These are phyloP conservation scores for Eupleurogrammus muticus DNA, from an alignment of 2,797 vertebrate genomes.

Conservation along the genomic window DNA sequence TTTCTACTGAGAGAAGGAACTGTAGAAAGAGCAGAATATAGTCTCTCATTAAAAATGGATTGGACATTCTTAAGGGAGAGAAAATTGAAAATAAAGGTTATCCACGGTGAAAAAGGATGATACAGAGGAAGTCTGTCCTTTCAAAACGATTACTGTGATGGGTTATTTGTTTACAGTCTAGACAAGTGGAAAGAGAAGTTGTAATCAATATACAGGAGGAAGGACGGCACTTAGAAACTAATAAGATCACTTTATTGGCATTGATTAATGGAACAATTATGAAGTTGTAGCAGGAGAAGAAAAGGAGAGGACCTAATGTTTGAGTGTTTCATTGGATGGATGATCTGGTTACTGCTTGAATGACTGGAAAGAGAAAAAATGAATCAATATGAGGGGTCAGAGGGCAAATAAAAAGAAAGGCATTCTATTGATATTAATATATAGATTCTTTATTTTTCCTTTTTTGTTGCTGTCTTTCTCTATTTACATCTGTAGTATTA, in stretches of 20 bases:
- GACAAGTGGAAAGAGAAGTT: constrained; percentile 1
- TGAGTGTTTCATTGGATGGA: constrained; percentile 21
- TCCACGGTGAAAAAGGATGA: not conserved
- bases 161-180: constrained; percentile 15
- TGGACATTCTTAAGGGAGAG: constrained; percentile 42
- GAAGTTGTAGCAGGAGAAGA: constrained; percentile 19
- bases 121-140: not conserved
- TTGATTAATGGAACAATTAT: constrained; percentile 29
- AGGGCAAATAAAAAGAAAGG: constrained; percentile 22
- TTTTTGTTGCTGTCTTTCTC: not conserved
- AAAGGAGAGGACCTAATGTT: constrained; percentile 3
- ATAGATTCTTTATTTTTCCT: constrained; percentile 1
- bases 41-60: constrained; percentile 70
- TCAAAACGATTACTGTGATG: not conserved
- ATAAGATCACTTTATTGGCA: constrained; percentile 7
- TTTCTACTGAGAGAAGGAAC: constrained; percentile 51
- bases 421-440: constrained; percentile 21
- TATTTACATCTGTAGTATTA: not conserved
- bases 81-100: not conserved
- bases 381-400: constrained; percentile 26
- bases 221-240: constrained; percentile 12
- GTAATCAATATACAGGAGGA: constrained; percentile 27
- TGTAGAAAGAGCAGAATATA: constrained; percentile 32
- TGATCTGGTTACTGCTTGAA: constrained; percentile 46
- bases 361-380: constrained; percentile 27